Evolutionary conservation across 2,113 vertebrate species (phyloP), one percentile per base, ranked within the genome.

Genomic region (Rhipidura dahli): DNA sequence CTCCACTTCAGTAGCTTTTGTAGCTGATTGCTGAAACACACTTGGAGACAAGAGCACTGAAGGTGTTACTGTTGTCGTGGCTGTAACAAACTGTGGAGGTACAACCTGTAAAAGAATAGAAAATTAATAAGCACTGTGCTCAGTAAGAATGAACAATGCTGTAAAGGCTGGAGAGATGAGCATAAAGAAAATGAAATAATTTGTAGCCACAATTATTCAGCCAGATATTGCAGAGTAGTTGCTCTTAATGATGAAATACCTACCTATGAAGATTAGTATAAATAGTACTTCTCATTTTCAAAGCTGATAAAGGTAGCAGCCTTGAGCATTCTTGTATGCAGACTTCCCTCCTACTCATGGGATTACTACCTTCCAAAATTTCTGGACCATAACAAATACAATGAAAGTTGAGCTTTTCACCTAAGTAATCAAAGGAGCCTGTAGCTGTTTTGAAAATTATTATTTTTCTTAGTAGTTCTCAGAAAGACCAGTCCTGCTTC

Each of bases 41-140:
- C 99, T 99, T 12, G 99, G 99, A 63, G 99, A 99, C 70, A 99
- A 98, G 40, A 99, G 98, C 87, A 99, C 90, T 20, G 99, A 99
- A 40, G 98, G 93, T 0, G 94, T 94, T 82, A 95, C 95, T 51
- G 98, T 97, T 11, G 98, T 98, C 4, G 98, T 95, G 61, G 96
- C 94, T 65, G 98, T 95, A 89, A 96, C 97, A 66, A 98, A 98
- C 90, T 98, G 98, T 13, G 98, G 82, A 50, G 98, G 88, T 73
- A 97, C 93, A 70, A 97, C 97, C 99, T 99, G 87, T 13, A 90
- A 76, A 72, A 78, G 88, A 93, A 84, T 33, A 79, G 30, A 78
- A 72, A 71, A 42, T 7, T 33, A 89, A 9, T 92, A 90, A 94
- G 44, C 12, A 47, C 12, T 1, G 1, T 16, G 12, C 40, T 60